These are phyloP conservation scores for Phoeniculus purpureus DNA, from an alignment of 2,797 vertebrate species.

Conservation along the genomic window DNA sequence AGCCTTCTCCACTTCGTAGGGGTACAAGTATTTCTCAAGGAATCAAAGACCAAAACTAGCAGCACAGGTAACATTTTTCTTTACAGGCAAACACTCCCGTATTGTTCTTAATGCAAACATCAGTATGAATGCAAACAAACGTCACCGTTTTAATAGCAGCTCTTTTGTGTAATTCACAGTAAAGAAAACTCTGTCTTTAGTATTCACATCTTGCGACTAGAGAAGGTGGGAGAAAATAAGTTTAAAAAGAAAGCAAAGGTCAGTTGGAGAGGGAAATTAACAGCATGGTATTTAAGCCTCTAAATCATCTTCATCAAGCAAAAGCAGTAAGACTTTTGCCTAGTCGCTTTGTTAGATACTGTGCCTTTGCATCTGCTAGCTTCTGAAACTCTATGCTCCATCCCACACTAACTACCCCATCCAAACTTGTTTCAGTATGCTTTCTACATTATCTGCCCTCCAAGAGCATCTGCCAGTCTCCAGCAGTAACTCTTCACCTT, in stretches of 20 bases:
- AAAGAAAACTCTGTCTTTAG: neutral
- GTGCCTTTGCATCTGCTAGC: neutral
- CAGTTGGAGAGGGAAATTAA: neutral
- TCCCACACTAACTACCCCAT: neutral
- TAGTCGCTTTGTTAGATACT: neutral
- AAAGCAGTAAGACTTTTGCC: neutral
- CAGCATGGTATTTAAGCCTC: neutral
- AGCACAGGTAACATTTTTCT: accelerated
- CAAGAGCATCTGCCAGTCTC: neutral
- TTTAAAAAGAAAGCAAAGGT: neutral
- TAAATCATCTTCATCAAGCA: neutral
- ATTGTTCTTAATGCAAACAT: neutral
- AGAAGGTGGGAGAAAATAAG: neutral
- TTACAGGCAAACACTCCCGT: neutral
- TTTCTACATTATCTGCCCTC: accelerated
- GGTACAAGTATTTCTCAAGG: neutral
- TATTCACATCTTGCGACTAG: neutral
- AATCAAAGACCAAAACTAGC: neutral
- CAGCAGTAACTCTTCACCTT: accelerated
- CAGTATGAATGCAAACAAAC: neutral
- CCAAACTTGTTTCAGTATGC: neutral
- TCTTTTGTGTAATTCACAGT: neutral
- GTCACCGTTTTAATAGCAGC: neutral
- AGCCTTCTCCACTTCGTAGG: neutral
- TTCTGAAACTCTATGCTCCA: neutral